Evolutionary conservation across 2,113 vertebrate genomes (phyloP), one percentile per base, ranked within the genome.

Genomic region (Thunnus maccoyii): DNA sequence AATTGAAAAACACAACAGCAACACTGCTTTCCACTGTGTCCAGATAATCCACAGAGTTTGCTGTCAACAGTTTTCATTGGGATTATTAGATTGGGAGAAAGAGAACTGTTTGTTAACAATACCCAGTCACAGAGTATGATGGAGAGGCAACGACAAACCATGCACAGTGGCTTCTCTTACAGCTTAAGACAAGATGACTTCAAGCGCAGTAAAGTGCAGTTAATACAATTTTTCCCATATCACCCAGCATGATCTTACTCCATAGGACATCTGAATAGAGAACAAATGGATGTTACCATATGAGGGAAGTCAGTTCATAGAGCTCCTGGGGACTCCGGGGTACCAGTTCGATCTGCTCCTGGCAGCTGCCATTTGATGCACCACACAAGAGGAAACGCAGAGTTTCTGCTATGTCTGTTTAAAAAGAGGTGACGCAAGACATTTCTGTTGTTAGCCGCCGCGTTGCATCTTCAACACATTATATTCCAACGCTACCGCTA

Each of bases 261-360:
- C 12, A 56, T 6, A 51, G 0, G 1, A 56, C 18, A 50, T 41
- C 32, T 54, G 5, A 65, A 67, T 30, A 63, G 48, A 62, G 73
- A 47, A 52, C 18, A 51, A 41, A 69, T 9, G 51, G 17, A 62
- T 10, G 6, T 91, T 96, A 99, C 98, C 98, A 99, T 94, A 99
- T 99, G 76, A 99, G 96, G 74, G 98, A 99, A 66, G 98, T 99
- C 88, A 99, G 95, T 91, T 99, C 98, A 81, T 99, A 99, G 46
- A 99, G 96, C 86, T 99, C 98, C 94, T 99, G 98, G 63, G 98
- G 98, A 91, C 98, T 99, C 65, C 98, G 94, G 65, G 98, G 97
- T 83, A 99, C 97, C 86, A 99, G 96, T 82, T 99, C 98, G 84
- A 99, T 98, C 95, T 99, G 97, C 65, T 99, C 98, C 92, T 98